Percentiles rank a stretch among this genome's conserved stretches.
phyloP scores from a whole-genome alignment of 2,888 invertebrate species.

The Meandrusa payeni region DNA sequence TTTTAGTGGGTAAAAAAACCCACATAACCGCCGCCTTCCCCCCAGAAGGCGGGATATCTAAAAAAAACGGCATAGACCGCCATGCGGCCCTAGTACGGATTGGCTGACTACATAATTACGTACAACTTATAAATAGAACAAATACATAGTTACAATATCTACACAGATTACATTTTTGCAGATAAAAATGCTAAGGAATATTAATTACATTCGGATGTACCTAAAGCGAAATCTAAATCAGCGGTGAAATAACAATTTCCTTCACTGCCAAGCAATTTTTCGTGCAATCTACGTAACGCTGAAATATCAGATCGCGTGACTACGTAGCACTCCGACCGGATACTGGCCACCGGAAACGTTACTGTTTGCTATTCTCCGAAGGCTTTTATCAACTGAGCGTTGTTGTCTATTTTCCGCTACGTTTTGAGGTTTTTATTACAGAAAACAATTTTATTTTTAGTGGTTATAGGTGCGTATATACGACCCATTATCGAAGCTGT shows the following conservation, averaged over 20 bases:
- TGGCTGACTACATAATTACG: too few species aligned
- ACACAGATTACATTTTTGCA: too few species aligned
- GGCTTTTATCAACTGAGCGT: slow-evolving; percentile 38
- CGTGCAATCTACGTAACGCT: slow-evolving; percentile 30
- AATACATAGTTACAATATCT: too few species aligned
- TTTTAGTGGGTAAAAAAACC: too few species aligned
- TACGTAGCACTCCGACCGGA: slow-evolving; percentile 41
- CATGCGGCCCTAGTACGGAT: too few species aligned
- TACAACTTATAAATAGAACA: too few species aligned
- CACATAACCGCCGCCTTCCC: too few species aligned
- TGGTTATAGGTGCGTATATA: too few species aligned
- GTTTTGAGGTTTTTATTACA: slow-evolving; percentile 10
- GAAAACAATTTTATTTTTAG: slow-evolving; percentile 4
- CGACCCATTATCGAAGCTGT: too few species aligned
- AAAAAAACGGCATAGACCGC: too few species aligned
- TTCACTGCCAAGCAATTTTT: slow-evolving; percentile 21
- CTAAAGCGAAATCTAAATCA: slow-evolving; percentile 18
- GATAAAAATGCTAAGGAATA: not conserved
- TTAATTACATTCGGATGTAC: slow-evolving; percentile 13
- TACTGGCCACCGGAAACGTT: slow-evolving; percentile 52
- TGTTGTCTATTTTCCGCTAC: slow-evolving; percentile 34
- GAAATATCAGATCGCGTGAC: slow-evolving; percentile 45
- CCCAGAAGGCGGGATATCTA: too few species aligned
- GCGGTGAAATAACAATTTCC: slow-evolving; percentile 24
- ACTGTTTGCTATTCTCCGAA: slow-evolving; percentile 45